These are phyloP conservation scores for Euleptes europaea DNA, from an alignment of 2,113 vertebrate species.

Conservation along the genomic window DNA sequence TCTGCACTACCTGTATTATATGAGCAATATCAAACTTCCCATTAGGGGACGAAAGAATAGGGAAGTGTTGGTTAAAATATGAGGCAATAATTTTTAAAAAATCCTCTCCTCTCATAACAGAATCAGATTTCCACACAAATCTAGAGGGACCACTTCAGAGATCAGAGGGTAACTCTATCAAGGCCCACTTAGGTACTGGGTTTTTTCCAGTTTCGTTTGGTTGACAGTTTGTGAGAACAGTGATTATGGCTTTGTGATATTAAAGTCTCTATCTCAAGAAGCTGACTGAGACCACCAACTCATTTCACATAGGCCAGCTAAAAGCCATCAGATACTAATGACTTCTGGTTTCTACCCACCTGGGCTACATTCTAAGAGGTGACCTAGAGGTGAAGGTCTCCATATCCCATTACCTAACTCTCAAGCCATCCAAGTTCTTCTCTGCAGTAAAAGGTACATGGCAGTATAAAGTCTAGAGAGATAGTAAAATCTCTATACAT, in stretches of 20 bases:
- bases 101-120: neutral
- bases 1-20: neutral
- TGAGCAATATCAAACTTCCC: neutral
- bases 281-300: constrained; percentile 49
- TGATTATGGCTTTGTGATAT: constrained; percentile 23
- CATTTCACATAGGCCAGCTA: constrained; percentile 61
- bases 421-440: constrained; percentile 45
- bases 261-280: constrained; percentile 21
- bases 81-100: neutral
- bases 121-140: neutral
- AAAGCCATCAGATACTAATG: constrained; percentile 60
- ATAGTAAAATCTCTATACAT: constrained; percentile 29
- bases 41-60: neutral
- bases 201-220: neutral
- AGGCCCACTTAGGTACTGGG: neutral
- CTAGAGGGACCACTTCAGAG: neutral
- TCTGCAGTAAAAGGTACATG: constrained; percentile 11
- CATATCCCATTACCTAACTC: constrained; percentile 57
- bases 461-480: constrained; percentile 31
- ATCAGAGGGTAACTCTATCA: neutral
- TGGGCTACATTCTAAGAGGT: constrained; percentile 58
- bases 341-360: constrained; percentile 63
- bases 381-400: constrained; percentile 70
- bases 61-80: neutral
- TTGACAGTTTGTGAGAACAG: neutral